Evolutionary conservation across 2,797 vertebrate genomes (phyloP), one percentile per base, ranked within the genome.

Genomic region (Rhinichthys osculus): DNA sequence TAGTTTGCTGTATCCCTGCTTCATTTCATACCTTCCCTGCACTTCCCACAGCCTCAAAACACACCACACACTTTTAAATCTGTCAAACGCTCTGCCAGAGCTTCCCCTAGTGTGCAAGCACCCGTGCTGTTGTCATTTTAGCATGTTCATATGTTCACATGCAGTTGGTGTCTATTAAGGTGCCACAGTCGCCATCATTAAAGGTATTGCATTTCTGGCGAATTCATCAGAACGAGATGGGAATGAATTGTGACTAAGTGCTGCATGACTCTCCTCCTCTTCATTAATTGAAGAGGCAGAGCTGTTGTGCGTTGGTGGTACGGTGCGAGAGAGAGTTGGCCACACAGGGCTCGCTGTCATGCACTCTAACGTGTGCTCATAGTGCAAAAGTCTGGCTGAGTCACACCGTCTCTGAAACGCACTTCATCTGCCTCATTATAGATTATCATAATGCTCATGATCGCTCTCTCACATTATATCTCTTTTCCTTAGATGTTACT

Each of bases 211-310:
- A 38, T 80, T 85, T 80, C 27, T 80, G 52, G 27, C 27, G 52
- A 71, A 57, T 85, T 85, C 50, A 71, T 78, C 76, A 44, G 57
- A 66, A 27, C 7, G 16, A 80, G 69, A 80, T 52, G 69, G 44
- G 42, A 74, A 64, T 74, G 78, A 85, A 85, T 80, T 40, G 84
- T 85, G 87, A 85, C 40, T 82, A 86, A 83, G 76, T 83, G 84
- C 50, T 33, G 79, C 76, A 54, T 83, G 76, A 80, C 76, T 86
- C 47, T 47, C 84, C 76, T 85, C 76, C 69, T 69, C 70, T 83
- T 74, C 44, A 73, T 85, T 86, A 88, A 85, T 74, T 73, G 87
- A 88, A 67, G 80, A 83, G 52, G 73, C 80, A 54, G 50, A 69
- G 72, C 80, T 77, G 84, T 69, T 70, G 72, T 73, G 40, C 57